Percentiles rank a stretch among this genome's conserved stretches.
These are phyloP conservation scores for Drosophila recens DNA, from an alignment of 2,888 invertebrate genomes.

Conservation along the genomic window DNA sequence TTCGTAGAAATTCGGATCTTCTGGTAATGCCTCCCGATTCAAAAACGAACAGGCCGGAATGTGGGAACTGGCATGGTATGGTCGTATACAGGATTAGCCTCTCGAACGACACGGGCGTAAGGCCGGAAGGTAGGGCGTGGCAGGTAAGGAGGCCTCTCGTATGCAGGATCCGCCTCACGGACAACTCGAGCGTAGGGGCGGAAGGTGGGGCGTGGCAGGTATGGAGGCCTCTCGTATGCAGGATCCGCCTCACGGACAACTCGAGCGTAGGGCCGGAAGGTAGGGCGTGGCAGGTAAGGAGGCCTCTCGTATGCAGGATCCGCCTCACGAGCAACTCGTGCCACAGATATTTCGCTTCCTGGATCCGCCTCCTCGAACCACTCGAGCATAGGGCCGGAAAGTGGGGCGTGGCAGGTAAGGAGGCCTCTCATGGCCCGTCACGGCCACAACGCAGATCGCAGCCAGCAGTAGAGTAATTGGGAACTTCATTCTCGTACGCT, in stretches of 20 bases:
- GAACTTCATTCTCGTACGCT: constrained; percentile 31
- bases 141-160: constrained; percentile 14
- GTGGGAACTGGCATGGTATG: constrained; percentile 23
- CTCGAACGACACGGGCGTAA: not conserved
- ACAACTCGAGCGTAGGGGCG: constrained; percentile 10
- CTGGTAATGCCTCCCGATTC: constrained; percentile 2
- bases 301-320: constrained; percentile 23
- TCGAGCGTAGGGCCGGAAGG: constrained; percentile 13
- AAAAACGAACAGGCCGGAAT: constrained; percentile 1
- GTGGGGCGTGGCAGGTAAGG: constrained; percentile 32
- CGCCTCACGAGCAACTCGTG: constrained; percentile 6
- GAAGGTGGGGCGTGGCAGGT: constrained; percentile 22
- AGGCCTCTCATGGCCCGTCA: constrained; percentile 19
- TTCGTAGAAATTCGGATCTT: not conserved
- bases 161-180: constrained; percentile 11
- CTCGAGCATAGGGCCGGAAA: constrained; percentile 22
- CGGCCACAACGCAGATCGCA: constrained; percentile 34
- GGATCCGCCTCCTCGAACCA: constrained; percentile 34
- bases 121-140: constrained; percentile 20
- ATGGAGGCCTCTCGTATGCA: constrained; percentile 14
- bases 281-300: constrained; percentile 19
- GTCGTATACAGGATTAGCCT: constrained; percentile 17
- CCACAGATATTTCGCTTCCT: constrained; percentile 8
- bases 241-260: constrained; percentile 14
- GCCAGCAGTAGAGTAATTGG: constrained; percentile 34